Percentiles rank a stretch among this genome's conserved stretches.
phyloP scores from a whole-genome alignment of 2,797 vertebrate genomes.

The Brotula barbata region DNA sequence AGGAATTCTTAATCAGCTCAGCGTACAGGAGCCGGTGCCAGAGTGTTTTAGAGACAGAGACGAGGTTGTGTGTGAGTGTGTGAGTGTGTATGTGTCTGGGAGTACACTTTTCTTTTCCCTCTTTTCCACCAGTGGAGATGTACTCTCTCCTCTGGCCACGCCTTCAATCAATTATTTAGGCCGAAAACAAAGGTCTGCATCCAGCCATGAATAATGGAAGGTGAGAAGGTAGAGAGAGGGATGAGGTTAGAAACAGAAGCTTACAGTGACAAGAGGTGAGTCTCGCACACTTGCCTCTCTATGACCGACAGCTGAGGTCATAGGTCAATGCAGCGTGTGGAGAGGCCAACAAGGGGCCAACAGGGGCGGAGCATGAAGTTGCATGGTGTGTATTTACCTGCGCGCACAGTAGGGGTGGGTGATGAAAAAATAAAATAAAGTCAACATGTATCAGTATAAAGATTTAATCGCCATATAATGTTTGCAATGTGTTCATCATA shows the following conservation, averaged over 20 bases:
- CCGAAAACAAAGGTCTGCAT: slow-evolving; percentile 75
- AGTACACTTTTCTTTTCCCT: slow-evolving; percentile 47
- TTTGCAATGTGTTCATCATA: too few relatives aligned
- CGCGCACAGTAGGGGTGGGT: too few relatives aligned
- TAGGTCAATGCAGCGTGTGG: slow-evolving; percentile 43
- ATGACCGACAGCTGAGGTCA: slow-evolving; percentile 56
- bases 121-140: slow-evolving; percentile 44
- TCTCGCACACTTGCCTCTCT: slow-evolving; percentile 44
- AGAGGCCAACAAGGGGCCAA: slow-evolving; percentile 49
- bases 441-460: too few relatives aligned
- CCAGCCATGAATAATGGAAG: slow-evolving; percentile 74
- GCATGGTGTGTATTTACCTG: slow-evolving; percentile 2
- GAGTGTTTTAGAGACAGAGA: slow-evolving; percentile 41
- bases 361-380: slow-evolving; percentile 16
- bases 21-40: slow-evolving; percentile 10
- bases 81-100: slow-evolving; percentile 7
- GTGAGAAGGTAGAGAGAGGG: slow-evolving; percentile 61
- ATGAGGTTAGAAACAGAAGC: slow-evolving; percentile 61
- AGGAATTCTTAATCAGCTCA: slow-evolving; percentile 57
- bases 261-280: slow-evolving; percentile 54
- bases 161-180: slow-evolving; percentile 76
- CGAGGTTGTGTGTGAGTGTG: too few relatives aligned
- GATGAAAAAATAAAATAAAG: too few relatives aligned
- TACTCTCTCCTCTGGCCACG: slow-evolving; percentile 58
- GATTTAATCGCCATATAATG: too few relatives aligned